Base-by-base conservation (phyloP, 2,113 vertebrate genomes). In the Martes martes region DNA sequence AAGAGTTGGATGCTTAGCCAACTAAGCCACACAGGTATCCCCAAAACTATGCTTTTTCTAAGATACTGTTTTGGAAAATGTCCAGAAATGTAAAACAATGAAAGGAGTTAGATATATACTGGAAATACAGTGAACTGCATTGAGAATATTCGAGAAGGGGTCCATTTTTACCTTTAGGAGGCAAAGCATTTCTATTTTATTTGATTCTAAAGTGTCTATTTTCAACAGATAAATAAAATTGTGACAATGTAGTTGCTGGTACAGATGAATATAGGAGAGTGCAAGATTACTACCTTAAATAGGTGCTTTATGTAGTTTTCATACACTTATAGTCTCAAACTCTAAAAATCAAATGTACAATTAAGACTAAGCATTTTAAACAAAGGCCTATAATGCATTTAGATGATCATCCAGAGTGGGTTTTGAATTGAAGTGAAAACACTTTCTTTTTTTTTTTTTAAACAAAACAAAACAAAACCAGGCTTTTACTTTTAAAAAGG, bases 331-430 rank as follows among this genome's bases (percentile, higher is more conserved):
- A 18, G 6, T 39, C 95, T 85, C 50, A 85, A 85, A 59, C 59
- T 55, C 69, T 21, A 74, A 33, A 93, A 76, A 89, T 84, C 45
- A 97, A 97, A 98, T 24, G 36, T 16, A 88, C 55, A 97, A 96
- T 84, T 42, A 95, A 73, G 94, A 88, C 14, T 36, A 67, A 92
- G 31, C 61, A n/a, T 96, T 76, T 96, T 95, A 52, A 59, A 55
- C 14, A 33, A 69, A 96, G 36, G 7, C 1, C 6, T 14, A 31
- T 11, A 96, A 94, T n/a, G 78, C 33, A 55, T 24, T 89, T 0
- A 80, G 50, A 74, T 89, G 89, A 65, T 33, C 87, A 45, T 36
- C 11, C 7, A 87, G 85, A 96, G 96, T 69, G 28, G 71, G 85
- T 79, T 88, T 0, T 82, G 31, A 96, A 92, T 80, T 28, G 23